These are phyloP conservation scores for Drosophila borealis DNA, from an alignment of 2,888 invertebrate genomes.

Conservation along the genomic window DNA sequence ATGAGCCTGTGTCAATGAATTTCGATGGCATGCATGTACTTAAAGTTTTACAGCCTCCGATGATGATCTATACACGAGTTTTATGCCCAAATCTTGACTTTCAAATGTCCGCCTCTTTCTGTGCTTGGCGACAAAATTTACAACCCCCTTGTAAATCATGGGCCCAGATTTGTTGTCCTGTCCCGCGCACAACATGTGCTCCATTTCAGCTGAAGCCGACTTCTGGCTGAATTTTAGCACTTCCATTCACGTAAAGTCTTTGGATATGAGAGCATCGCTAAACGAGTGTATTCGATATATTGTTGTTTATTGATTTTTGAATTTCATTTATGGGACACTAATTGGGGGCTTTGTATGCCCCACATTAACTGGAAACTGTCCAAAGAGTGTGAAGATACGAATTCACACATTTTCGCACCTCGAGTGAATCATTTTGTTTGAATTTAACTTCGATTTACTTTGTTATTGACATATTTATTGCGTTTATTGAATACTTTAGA, in stretches of 20 bases:
- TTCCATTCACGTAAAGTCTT: constrained; percentile 49
- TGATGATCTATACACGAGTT: constrained; percentile 57
- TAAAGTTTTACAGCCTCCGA: constrained; percentile 56
- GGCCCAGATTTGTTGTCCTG: neutral
- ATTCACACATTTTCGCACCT: constrained; percentile 59
- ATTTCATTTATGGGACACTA: constrained; percentile 53
- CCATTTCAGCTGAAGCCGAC: constrained; percentile 32
- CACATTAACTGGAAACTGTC: constrained; percentile 63
- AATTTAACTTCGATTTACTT: neutral
- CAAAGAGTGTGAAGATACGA: constrained; percentile 14
- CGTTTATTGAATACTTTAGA: neutral
- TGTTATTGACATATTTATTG: constrained; percentile 12
- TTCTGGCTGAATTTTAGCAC: constrained; percentile 35
- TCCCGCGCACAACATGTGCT: constrained; percentile 54
- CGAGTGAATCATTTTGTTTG: constrained; percentile 39
- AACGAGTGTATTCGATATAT: constrained; percentile 13
- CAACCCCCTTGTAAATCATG: constrained; percentile 64
- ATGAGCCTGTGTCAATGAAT: constrained; percentile 68
- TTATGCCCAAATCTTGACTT: constrained; percentile 40
- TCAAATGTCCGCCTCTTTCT: constrained; percentile 9
- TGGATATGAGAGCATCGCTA: constrained; percentile 7
- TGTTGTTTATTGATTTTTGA: constrained; percentile 31
- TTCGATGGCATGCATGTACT: constrained; percentile 44
- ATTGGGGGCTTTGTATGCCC: constrained; percentile 70
- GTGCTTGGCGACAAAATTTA: constrained; percentile 67